Evolutionary conservation across 2,113 vertebrate genomes (phyloP), one percentile per base, ranked within the genome.

Genomic region (Pimephales promelas): DNA sequence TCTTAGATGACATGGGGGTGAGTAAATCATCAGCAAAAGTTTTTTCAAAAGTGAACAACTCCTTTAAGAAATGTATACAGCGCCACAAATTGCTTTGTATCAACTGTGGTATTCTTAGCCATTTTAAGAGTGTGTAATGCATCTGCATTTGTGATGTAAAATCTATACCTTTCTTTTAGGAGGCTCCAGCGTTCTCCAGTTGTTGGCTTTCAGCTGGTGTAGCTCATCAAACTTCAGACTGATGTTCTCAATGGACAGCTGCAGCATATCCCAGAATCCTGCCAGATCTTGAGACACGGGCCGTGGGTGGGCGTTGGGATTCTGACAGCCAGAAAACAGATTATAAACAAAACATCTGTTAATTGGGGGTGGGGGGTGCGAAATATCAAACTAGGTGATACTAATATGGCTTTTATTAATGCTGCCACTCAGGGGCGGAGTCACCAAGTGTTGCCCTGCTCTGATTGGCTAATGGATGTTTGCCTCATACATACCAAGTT

Each of bases 141-240:
- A 66, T 64, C 26, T 62, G 59, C 18, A 66, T 59, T 68, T 70
- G 36, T 40, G 52, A 68, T 71, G n/a, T 97, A 40, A 40, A 70
- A 40, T 70, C 10, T 40, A 10, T 70, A 99, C 98, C 97, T 98
- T 97, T 94, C 96, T 97, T 92, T 98, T 96, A 87, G 96, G 96
- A 82, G 94, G 95, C 90, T 98, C 97, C 93, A 97, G 93, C 86
- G 96, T 95, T 94, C 96, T 98, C 98, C 98, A 99, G 94, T 95
- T 96, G 95, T 99, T 99, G 92, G 97, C 97, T 91, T 97, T 95
- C 90, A 99, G 95, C 92, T 99, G 98, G 95, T 98, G 97, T 87
- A 99, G 96, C 96, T 99, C 98, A 92, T 99, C 98, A 94, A 99
- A 99, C 95, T 99, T 99, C 91, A 99, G 96, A 94, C 97, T 99